Evolutionary conservation across 2,797 vertebrate species (phyloP), one percentile per base, ranked within the genome.

Genomic region (Luscinia luscinia): DNA sequence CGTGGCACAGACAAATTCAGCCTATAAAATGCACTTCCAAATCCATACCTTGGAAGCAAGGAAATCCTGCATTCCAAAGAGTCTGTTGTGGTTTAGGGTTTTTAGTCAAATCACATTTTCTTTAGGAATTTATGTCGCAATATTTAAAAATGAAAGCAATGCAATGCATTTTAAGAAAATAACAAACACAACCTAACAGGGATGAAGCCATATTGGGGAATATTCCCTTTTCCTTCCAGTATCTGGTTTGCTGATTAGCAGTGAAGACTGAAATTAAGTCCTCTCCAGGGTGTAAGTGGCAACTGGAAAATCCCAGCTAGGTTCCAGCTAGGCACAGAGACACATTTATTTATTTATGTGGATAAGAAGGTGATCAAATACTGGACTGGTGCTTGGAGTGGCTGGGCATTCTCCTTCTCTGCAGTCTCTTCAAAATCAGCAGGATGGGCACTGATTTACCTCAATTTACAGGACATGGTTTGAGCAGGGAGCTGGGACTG

Each of bases 121-220:
- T 63, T 49, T 49, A 94, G 81, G 66, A 96, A 93, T 87, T 87
- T 62, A 84, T 67, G 73, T 91, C 89, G 94, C 46, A 74, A 27
- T 59, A 91, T 74, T 94, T 84, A 67, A 87, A 68, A 84, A 87
- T 9, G 22, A 89, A 93, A 82, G 32, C 1, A 12, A 34, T 34
- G 34, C 34, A 74, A 32, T 46, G 14, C 43, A 55, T 70, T 90
- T 76, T 43, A 73, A 84, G 30, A 75, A 49, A 55, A 80, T 3
- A 95, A 73, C 30, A 52, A 63, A 89, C 90, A 2, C 72, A 87
- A 40, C 38, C 22, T 13, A 43, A 59, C 12, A 51, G 38, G 12
- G 34, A 68, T 28, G n/a, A 16, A 66, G 22, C 23, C 62, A 18
- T 79, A 69, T 26, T 58, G 8, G 23, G 59, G 48, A 89, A 72